These are phyloP conservation scores for Xanthia togata DNA, from an alignment of 2,888 invertebrate species.

Conservation along the genomic window DNA sequence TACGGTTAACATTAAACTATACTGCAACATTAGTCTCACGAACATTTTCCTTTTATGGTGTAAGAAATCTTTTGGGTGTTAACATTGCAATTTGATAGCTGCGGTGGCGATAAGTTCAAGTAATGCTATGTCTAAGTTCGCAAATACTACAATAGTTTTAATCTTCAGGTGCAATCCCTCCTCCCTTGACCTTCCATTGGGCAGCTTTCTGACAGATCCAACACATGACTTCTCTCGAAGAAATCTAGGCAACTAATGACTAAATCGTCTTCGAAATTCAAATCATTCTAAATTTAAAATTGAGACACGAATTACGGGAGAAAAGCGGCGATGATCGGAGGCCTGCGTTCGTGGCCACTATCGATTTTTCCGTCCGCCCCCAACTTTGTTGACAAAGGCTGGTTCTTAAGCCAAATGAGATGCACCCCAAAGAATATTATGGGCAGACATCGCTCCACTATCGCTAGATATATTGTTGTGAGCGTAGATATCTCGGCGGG, in stretches of 20 bases:
- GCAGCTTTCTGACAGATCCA: neutral
- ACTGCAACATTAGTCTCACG: slow-evolving; percentile 49
- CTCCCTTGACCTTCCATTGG: neutral
- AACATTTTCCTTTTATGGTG: slow-evolving; percentile 60
- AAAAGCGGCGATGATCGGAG: slow-evolving; percentile 83
- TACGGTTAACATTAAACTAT: slow-evolving; percentile 45
- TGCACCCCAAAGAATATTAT: slow-evolving; percentile 91
- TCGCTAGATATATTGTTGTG: slow-evolving; percentile 82
- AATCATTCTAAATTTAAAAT: slow-evolving; percentile 77
- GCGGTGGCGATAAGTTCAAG: neutral
- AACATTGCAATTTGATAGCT: slow-evolving; percentile 16
- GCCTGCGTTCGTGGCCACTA: slow-evolving; percentile 84
- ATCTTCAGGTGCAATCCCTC: neutral
- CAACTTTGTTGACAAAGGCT: slow-evolving; percentile 90
- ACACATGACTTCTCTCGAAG: neutral
- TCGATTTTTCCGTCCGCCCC: slow-evolving; percentile 89
- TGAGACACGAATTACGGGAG: slow-evolving; percentile 81
- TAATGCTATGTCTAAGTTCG: neutral
- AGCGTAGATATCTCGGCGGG: slow-evolving; percentile 78
- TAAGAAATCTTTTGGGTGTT: slow-evolving; percentile 28
- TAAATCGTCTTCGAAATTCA: slow-evolving; percentile 16
- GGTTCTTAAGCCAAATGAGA: slow-evolving; percentile 91
- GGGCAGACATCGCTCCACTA: slow-evolving; percentile 90
- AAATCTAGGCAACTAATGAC: neutral
- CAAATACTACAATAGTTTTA: neutral